A percentile compares a stretch with the other conserved stretches of the same genome.
phyloP scores from a whole-genome alignment of 2,888 invertebrate genomes.

The Eugnorisma glareosa region DNA sequence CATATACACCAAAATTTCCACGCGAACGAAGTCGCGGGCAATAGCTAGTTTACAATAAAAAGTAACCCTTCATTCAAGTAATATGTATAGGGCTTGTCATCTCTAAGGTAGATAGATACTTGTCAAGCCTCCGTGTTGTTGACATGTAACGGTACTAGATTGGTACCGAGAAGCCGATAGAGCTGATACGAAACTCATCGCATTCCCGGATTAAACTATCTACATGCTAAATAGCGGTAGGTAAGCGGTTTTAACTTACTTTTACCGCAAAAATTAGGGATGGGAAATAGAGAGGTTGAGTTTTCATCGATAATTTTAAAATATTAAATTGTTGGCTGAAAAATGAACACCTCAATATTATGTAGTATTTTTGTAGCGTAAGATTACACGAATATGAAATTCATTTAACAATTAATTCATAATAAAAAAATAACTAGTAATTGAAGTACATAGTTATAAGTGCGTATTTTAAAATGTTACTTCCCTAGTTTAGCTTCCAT shows the following conservation, averaged over 20 bases:
- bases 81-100: constrained; percentile 13
- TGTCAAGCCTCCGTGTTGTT: constrained; percentile 30
- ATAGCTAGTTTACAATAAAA: background rate
- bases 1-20: too few relatives aligned
- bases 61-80: background rate
- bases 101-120: constrained; percentile 16
- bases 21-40: too few relatives aligned
- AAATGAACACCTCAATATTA: background rate
- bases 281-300: background rate
- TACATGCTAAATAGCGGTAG: constrained; percentile 43
- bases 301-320: constrained; percentile 16
- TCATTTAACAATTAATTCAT: background rate
- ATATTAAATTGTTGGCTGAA: background rate
- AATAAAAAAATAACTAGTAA: background rate
- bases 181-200: constrained; percentile 42
- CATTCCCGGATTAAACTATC: constrained; percentile 31
- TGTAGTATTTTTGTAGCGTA: background rate
- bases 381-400: background rate
- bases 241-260: constrained; percentile 8
- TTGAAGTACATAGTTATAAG: background rate
- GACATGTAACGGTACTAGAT: constrained; percentile 57
- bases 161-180: constrained; percentile 50
- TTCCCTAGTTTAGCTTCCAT: background rate
- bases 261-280: constrained; percentile 5
- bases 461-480: background rate